Evolutionary conservation across 2,113 vertebrate genomes (phyloP).

Genomic region (Sander vitreus): DNA sequence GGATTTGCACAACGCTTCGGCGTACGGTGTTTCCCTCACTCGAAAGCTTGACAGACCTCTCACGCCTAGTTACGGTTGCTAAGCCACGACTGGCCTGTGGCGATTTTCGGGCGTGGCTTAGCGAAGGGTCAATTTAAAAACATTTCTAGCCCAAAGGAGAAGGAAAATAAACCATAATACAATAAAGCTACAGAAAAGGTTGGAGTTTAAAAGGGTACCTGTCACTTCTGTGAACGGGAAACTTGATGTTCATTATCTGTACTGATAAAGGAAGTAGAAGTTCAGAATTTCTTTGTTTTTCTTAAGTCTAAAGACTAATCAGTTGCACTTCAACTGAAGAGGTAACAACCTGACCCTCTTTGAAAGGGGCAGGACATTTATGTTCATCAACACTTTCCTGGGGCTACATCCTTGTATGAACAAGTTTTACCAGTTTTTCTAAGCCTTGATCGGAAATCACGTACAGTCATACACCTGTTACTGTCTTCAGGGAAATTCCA

Average conservation of each 20-base stretch:
- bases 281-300: too few relatives aligned
- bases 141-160: neutral
- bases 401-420: neutral
- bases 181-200: neutral
- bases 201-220: neutral
- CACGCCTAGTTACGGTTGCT: too few relatives aligned
- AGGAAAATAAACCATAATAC: neutral
- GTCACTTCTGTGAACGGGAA: neutral
- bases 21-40: too few relatives aligned
- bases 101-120: too few relatives aligned
- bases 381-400: neutral
- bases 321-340: neutral
- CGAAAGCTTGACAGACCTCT: too few relatives aligned
- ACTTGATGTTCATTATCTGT: neutral
- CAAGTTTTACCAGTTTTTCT: constrained; percentile 3
- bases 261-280: neutral
- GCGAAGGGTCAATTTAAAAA: too few relatives aligned
- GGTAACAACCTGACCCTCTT: neutral
- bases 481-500: too few relatives aligned
- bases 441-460: neutral
- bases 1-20: too few relatives aligned
- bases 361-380: too few relatives aligned
- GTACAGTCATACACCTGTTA: neutral
- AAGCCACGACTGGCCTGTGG: too few relatives aligned
- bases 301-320: too few relatives aligned